Percentiles rank a stretch among this genome's conserved stretches.
Conservation (phyloP, 2,888 invertebrate genomes). For the Ochropleura leucogaster region DNA sequence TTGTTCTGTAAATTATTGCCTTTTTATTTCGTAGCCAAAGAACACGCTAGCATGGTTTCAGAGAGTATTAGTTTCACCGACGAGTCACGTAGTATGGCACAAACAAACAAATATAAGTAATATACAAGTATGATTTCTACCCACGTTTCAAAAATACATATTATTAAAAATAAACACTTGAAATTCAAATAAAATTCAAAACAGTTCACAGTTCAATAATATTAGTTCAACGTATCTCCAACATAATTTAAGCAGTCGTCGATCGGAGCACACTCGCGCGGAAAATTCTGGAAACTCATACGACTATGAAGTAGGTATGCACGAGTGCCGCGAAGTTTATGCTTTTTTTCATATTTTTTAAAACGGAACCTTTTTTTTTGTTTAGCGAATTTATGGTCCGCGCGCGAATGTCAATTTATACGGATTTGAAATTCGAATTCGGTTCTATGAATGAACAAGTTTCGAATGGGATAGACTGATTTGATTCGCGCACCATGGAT, state of each 20-base stretch:
- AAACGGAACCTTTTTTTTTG: constrained; percentile 47
- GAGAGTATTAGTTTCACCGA: not conserved
- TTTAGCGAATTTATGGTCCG: constrained; percentile 57
- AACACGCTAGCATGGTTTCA: not conserved
- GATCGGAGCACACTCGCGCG: constrained; percentile 78
- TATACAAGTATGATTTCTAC: not conserved
- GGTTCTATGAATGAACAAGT: constrained; percentile 45
- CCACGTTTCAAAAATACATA: constrained; percentile 9
- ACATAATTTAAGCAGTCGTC: constrained; percentile 65
- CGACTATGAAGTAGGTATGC: constrained; percentile 74
- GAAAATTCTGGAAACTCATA: constrained; percentile 84
- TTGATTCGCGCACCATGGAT: constrained; percentile 23
- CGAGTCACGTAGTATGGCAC: not conserved
- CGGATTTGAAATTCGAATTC: constrained; percentile 59
- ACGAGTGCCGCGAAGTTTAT: constrained; percentile 74
- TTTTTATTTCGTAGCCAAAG: not conserved
- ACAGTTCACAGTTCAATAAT: constrained; percentile 53
- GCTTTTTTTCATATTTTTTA: constrained; percentile 67
- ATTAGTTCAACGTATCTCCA: constrained; percentile 59
- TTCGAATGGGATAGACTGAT: constrained; percentile 43
- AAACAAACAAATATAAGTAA: not conserved
- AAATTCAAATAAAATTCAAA: constrained; percentile 55
- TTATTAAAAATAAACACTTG: constrained; percentile 5
- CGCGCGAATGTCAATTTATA: constrained; percentile 61
- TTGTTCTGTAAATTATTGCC: not conserved